These are phyloP conservation scores for Paedocypris micromegethes DNA, from an alignment of 2,797 vertebrate genomes.

Conservation along the genomic window DNA sequence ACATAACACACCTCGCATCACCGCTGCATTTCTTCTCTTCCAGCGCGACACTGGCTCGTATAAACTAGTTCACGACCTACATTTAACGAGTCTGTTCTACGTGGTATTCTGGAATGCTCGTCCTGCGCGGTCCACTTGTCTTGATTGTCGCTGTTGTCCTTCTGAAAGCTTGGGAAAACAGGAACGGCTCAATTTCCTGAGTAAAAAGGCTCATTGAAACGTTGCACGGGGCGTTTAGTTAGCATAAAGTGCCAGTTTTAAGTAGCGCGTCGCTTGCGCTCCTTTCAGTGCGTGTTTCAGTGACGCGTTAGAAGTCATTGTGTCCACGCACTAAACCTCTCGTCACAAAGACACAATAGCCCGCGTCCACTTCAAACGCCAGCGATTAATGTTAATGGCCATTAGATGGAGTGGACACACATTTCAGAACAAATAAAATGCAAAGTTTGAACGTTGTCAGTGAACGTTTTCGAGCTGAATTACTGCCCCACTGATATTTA, in stretches of 20 bases:
- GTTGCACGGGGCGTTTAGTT: constrained; percentile 51
- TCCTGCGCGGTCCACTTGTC: not conserved
- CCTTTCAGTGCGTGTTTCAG: constrained; percentile 54
- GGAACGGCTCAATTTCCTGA: constrained; percentile 70
- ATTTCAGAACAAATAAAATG: constrained; percentile 72
- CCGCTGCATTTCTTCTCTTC: too few species aligned
- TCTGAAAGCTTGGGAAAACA: constrained; percentile 49
- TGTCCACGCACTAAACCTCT: constrained; percentile 69
- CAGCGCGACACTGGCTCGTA: too few species aligned
- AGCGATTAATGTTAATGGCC: constrained; percentile 92
- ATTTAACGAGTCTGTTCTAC: too few species aligned
- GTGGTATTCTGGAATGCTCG: too few species aligned
- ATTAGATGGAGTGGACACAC: constrained; percentile 76
- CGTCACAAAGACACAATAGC: constrained; percentile 68
- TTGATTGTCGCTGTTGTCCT: constrained; percentile 25
- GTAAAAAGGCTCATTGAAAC: constrained; percentile 62
- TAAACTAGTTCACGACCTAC: too few species aligned
- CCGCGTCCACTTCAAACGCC: constrained; percentile 80
- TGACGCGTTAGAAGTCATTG: constrained; percentile 77
- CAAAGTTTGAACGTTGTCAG: constrained; percentile 49
- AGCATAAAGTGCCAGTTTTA: constrained; percentile 64
- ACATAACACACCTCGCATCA: too few species aligned
- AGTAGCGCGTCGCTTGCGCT: constrained; percentile 61
- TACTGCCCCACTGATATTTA: not conserved
- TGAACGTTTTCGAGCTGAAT: constrained; percentile 57